Conservation (phyloP, 2,888 invertebrate species). For the Drosophila gaucha region DNA sequence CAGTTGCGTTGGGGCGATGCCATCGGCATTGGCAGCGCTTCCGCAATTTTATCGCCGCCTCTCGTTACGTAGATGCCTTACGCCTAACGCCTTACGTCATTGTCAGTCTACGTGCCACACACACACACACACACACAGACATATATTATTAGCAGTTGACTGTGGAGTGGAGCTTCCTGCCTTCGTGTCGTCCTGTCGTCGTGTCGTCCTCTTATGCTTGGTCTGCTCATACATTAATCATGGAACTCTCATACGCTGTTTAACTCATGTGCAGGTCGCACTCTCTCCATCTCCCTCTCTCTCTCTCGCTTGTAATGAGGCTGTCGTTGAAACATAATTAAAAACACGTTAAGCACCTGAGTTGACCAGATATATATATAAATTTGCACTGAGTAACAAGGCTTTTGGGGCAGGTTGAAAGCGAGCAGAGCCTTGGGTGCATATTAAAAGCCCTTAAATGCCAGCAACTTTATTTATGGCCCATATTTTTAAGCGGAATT, state of each 20-base stretch:
- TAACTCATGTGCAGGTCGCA: constrained; percentile 35
- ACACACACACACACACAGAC: constrained; percentile 18
- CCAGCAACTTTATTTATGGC: constrained; percentile 9
- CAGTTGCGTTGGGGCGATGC: constrained; percentile 47
- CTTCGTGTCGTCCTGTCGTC: background rate
- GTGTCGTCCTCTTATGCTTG: constrained; percentile 3
- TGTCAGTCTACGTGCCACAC: constrained; percentile 50
- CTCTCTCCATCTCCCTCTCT: background rate
- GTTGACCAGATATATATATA: constrained; percentile 42
- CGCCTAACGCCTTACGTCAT: constrained; percentile 47
- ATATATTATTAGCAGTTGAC: constrained; percentile 10
- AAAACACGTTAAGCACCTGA: constrained; percentile 60
- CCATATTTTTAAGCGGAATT: background rate
- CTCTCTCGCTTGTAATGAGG: constrained; percentile 40
- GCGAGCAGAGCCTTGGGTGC: background rate
- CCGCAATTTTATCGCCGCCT: constrained; percentile 75
- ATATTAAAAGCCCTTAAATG: constrained; percentile 14
- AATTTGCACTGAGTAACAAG: constrained; percentile 30
- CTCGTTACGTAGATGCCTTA: constrained; percentile 31
- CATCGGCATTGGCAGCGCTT: constrained; percentile 73
- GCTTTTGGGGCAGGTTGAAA: constrained; percentile 2
- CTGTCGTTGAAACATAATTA: constrained; percentile 71
- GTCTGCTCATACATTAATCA: constrained; percentile 67
- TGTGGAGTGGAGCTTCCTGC: constrained; percentile 9
- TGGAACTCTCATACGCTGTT: constrained; percentile 43